These are phyloP conservation scores for Venustoraphidia nigricollis DNA, from an alignment of 2,888 invertebrate genomes.

Conservation along the genomic window DNA sequence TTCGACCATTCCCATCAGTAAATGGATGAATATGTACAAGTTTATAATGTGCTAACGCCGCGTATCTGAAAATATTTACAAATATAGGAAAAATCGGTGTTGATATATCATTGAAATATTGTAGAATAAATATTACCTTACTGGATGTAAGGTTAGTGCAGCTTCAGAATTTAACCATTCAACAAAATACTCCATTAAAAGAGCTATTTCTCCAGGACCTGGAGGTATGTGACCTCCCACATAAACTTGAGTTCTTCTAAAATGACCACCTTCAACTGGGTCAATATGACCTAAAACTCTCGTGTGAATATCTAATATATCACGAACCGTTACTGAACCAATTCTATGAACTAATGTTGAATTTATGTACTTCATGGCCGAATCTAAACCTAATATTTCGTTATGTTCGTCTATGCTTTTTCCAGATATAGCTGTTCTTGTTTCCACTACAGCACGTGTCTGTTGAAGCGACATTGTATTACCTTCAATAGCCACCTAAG, in stretches of 20 bases:
- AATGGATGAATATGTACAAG: constrained; percentile 95
- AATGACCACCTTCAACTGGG: constrained; percentile 78
- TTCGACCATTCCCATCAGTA: constrained; percentile 91
- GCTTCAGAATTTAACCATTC: constrained; percentile 86
- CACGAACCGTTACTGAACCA: constrained; percentile 62
- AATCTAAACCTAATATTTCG: constrained; percentile 87
- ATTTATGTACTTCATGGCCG: constrained; percentile 86
- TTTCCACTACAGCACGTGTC: constrained; percentile 83
- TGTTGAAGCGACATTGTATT: constrained; percentile 92
- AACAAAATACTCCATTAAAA: constrained; percentile 76
- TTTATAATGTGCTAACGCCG: constrained; percentile 93
- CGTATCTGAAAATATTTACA: constrained; percentile 43
- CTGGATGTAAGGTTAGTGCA: constrained; percentile 73
- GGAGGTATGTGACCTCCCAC: constrained; percentile 94
- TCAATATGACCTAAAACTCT: constrained; percentile 91
- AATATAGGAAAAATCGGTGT: too few relatives aligned
- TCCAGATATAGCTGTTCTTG: constrained; percentile 68
- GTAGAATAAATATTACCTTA: constrained; percentile 34
- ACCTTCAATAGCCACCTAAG: constrained; percentile 76
- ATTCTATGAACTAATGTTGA: constrained; percentile 64
- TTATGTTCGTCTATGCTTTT: constrained; percentile 95
- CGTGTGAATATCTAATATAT: constrained; percentile 83
- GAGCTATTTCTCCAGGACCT: constrained; percentile 62
- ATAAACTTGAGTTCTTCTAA: constrained; percentile 56
- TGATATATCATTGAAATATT: too few relatives aligned